Conservation (phyloP, 2,113 vertebrate species). For the Datnioides undecimradiatus region DNA sequence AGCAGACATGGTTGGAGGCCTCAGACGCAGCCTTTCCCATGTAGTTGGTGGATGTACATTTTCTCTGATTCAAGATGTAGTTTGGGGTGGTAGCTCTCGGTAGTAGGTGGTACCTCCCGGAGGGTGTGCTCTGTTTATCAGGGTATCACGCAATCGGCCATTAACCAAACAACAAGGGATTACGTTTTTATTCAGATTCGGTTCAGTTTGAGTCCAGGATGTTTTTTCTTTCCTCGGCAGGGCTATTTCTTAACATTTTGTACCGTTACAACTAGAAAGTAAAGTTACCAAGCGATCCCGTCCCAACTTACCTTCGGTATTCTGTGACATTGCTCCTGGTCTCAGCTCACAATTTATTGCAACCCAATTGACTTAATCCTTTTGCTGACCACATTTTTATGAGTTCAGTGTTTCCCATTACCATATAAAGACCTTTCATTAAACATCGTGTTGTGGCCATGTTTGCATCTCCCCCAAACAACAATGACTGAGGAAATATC, state of each 20-base stretch:
- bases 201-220: not conserved
- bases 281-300: not conserved
- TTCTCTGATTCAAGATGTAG: not conserved
- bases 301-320: conserved; percentile 2
- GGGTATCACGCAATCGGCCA: not conserved
- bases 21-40: not conserved
- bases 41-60: not conserved
- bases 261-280: not conserved
- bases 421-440: conserved; percentile 53
- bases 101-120: too few species aligned
- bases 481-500: conserved; percentile 66
- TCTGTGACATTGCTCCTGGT: conserved; percentile 5
- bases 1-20: not conserved
- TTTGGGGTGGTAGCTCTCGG: not conserved
- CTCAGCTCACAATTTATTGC: conserved; percentile 27
- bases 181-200: not conserved
- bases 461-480: conserved; percentile 70
- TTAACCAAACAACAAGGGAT: not conserved
- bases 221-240: not conserved
- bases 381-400: conserved; percentile 50
- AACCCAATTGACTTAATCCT: conserved; percentile 33
- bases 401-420: conserved; percentile 51
- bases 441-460: conserved; percentile 57
- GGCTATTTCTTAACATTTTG: not conserved
- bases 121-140: not conserved